Base-by-base conservation (phyloP, 1,140 invertebrate species). In the Tyrophagus putrescentiae region DNA sequence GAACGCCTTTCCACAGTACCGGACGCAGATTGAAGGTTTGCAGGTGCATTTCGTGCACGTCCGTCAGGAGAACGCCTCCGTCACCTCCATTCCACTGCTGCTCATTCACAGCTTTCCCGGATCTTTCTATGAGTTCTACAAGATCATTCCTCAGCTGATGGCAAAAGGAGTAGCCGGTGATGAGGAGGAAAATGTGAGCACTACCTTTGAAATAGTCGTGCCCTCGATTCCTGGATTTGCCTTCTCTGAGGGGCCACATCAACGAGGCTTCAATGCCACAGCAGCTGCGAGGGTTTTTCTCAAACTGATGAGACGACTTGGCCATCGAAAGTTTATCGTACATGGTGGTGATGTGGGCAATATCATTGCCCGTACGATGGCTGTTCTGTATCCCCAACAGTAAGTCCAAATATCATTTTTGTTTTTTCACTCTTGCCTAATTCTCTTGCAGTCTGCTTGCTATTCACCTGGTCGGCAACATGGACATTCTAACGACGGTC, bases 61-160 rank as follows among this genome's bases (percentile, higher is more conserved):
- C 16, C 29, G 27, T 28, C 23, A 28, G 5, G 29, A 28, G 25
- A 25, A 56, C 29, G n/a, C 23, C 5, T 28, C 53, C 7, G 45
- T n/a, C 18, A 56, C 23, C 6, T 28, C 45, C 6, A 18, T 29
- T 34, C 23, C 53, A 23, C 66, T 93, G 21, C 5, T 56, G 0
- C 25, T 94, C 0, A 65, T 87, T 3, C 88, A 94, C 67, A 88
- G 89, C 16, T 94, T 88, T 89, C 90, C 90, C 2, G 87, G 87
- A 1, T 86, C 85, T 0, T 76, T 91, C 3, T 75, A 83, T 7
- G 87, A 93, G 70, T 92, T 91, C 69, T 84, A 85, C 64, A 82
- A 87, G 65, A 75, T 88, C 0, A 81, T 85, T 44, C 84, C 83
- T 0, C 59, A 81, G 4, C 71, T 88, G 1, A 83, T 78, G 0